phyloP scores from a whole-genome alignment of 2,113 vertebrate genomes.

The Cranoglanis bouderius region DNA sequence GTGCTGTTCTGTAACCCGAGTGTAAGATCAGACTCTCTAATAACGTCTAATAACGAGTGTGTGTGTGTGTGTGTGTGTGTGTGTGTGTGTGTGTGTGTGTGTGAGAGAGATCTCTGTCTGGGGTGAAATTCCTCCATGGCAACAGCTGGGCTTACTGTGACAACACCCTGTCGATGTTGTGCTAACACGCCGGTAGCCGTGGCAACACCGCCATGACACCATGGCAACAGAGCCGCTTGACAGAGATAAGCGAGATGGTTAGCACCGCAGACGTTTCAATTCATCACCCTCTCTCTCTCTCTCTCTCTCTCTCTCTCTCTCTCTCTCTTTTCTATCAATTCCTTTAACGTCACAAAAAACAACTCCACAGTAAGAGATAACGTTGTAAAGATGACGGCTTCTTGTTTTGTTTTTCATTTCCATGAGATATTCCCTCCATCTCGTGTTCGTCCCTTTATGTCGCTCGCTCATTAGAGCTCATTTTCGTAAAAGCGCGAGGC shows the following conservation, averaged over 20 bases:
- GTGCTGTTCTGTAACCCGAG: neutral
- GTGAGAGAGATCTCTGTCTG: slow-evolving; percentile 37
- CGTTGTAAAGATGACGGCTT: slow-evolving; percentile 15
- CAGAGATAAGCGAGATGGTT: slow-evolving; percentile 55
- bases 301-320: slow-evolving; percentile 52
- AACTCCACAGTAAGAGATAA: neutral
- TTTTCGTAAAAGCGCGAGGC: slow-evolving; percentile 7
- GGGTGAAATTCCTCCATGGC: slow-evolving; percentile 41
- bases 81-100: slow-evolving; percentile 15
- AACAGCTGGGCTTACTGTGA: slow-evolving; percentile 55
- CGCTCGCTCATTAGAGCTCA: slow-evolving; percentile 21
- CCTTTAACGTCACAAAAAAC: neutral
- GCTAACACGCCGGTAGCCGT: slow-evolving; percentile 54
- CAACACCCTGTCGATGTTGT: slow-evolving; percentile 55
- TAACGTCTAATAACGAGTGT: neutral
- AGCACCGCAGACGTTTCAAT: slow-evolving; percentile 47
- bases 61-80: slow-evolving; percentile 18
- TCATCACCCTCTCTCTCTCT: slow-evolving; percentile 48
- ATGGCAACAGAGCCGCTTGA: slow-evolving; percentile 54
- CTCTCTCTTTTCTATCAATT: slow-evolving; percentile 32
- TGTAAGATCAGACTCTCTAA: neutral
- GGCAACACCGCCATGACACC: slow-evolving; percentile 55
- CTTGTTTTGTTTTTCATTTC: slow-evolving; percentile 11
- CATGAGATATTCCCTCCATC: neutral
- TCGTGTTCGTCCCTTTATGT: slow-evolving; percentile 10